Conservation (phyloP, 2,888 invertebrate species). For the Brachyptera putata region DNA sequence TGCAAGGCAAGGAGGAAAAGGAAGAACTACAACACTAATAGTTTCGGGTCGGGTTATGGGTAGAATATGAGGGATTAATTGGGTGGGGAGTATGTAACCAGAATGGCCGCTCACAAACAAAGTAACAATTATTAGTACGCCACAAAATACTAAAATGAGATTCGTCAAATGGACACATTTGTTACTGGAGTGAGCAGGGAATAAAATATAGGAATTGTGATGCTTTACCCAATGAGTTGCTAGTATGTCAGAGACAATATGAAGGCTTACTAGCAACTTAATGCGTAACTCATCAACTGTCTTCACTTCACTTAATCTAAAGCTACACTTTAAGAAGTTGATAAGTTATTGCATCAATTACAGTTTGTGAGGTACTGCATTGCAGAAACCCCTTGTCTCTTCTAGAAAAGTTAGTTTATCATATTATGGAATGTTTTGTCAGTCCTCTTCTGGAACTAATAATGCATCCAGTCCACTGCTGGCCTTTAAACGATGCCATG, state of each 20-base stretch:
- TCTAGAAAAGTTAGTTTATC: constrained; percentile 35
- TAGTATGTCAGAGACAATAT: constrained; percentile 27
- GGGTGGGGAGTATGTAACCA: constrained; percentile 35
- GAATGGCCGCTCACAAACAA: constrained; percentile 36
- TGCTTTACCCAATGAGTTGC: constrained; percentile 31
- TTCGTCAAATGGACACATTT: constrained; percentile 32
- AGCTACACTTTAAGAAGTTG: constrained; percentile 35
- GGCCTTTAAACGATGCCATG: too few species aligned
- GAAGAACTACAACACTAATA: constrained; percentile 31
- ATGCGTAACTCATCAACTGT: constrained; percentile 31
- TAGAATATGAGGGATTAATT: constrained; percentile 4
- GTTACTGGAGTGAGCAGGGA: constrained; percentile 35
- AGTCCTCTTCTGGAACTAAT: constrained; percentile 33
- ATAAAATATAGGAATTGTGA: constrained; percentile 35
- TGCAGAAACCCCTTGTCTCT: constrained; percentile 47
- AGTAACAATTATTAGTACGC: constrained; percentile 33
- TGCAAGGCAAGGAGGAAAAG: constrained; percentile 33
- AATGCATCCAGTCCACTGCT: constrained; percentile 30
- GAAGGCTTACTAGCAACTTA: constrained; percentile 29
- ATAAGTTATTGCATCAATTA: constrained; percentile 53
- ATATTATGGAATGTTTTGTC: constrained; percentile 34
- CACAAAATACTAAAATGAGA: constrained; percentile 34
- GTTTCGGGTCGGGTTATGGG: constrained; percentile 26
- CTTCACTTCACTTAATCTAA: constrained; percentile 34
- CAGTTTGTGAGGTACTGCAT: constrained; percentile 52